A percentile compares a stretch with the other conserved stretches of the same genome.
These are phyloP conservation scores for Kradibia gibbosae DNA, from an alignment of 1,140 invertebrate genomes.

Conservation along the genomic window DNA sequence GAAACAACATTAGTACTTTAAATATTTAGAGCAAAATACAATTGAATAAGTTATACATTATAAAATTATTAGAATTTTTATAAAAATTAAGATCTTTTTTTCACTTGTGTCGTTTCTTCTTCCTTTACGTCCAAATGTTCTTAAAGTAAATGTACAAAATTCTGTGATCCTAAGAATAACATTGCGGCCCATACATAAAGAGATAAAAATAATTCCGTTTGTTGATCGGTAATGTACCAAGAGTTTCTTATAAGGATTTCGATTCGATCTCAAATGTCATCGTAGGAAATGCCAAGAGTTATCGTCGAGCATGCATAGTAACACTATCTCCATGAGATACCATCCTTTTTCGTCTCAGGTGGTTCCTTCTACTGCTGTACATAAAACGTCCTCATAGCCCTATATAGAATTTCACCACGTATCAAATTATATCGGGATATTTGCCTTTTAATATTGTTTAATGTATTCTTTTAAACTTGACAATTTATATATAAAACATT, in stretches of 20 bases:
- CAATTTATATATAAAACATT: background rate
- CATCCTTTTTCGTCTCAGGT: slow-evolving; percentile 50
- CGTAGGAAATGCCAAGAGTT: slow-evolving; percentile 50
- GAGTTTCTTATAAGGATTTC: slow-evolving; percentile 33
- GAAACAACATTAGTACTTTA: too few relatives aligned
- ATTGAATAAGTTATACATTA: too few relatives aligned
- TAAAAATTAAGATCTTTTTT: too few relatives aligned
- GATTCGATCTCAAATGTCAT: slow-evolving; percentile 52
- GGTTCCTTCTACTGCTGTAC: slow-evolving; percentile 55
- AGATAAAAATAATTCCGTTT: slow-evolving; percentile 35
- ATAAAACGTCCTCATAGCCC: slow-evolving; percentile 55
- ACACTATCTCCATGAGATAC: slow-evolving; percentile 58
- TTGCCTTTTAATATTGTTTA: slow-evolving; percentile 1
- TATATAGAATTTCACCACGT: slow-evolving; percentile 57
- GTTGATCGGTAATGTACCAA: slow-evolving; percentile 27
- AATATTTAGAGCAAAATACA: too few relatives aligned
- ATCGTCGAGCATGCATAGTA: slow-evolving; percentile 47
- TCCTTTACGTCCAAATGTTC: too few relatives aligned
- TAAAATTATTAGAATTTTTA: too few relatives aligned
- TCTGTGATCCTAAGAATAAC: background rate
- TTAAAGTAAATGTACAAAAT: background rate
- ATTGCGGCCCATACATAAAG: background rate
- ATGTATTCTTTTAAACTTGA: slow-evolving; percentile 8
- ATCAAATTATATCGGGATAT: slow-evolving; percentile 58
- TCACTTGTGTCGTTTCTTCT: too few relatives aligned